Percentiles rank a stretch among this genome's conserved stretches.
Evolutionary conservation across 2,113 vertebrate species (phyloP).

Genomic region (Nesoenas mayeri): DNA sequence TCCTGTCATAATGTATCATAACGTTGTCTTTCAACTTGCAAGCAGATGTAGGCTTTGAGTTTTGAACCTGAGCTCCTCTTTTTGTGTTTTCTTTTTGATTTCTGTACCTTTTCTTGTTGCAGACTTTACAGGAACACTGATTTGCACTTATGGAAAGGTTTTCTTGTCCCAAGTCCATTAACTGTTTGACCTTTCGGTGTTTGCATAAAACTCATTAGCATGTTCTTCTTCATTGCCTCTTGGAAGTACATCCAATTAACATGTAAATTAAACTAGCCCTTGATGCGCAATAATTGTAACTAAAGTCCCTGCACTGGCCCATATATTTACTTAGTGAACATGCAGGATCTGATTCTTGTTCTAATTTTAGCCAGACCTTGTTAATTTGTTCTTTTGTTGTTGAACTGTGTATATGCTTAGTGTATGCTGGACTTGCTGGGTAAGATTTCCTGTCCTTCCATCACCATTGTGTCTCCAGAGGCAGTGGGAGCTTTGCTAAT

Average conservation of each 20-base stretch:
- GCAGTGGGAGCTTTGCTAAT: conserved; percentile 10
- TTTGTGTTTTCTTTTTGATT: background rate
- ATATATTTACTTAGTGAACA: conserved; percentile 16
- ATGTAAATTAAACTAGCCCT: conserved; percentile 61
- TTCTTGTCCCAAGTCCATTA: conserved; percentile 51
- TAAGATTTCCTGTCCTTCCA: background rate
- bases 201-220: conserved; percentile 58
- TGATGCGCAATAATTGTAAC: conserved; percentile 22
- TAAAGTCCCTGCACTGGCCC: background rate
- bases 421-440: background rate
- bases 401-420: background rate
- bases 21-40: background rate
- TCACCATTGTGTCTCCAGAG: background rate
- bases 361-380: background rate
- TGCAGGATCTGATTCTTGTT: background rate
- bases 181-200: conserved; percentile 59
- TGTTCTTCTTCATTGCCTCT: conserved; percentile 51
- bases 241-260: conserved; percentile 57
- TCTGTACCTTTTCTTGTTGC: conserved; percentile 9
- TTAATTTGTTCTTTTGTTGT: conserved; percentile 1
- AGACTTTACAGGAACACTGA: background rate
- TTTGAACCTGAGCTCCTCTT: conserved; percentile 21
- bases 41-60: background rate
- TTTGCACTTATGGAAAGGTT: conserved; percentile 51
- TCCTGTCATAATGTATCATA: background rate